Evolutionary conservation across 2,888 invertebrate genomes (phyloP).

Genomic region (Oscheius sp.): DNA sequence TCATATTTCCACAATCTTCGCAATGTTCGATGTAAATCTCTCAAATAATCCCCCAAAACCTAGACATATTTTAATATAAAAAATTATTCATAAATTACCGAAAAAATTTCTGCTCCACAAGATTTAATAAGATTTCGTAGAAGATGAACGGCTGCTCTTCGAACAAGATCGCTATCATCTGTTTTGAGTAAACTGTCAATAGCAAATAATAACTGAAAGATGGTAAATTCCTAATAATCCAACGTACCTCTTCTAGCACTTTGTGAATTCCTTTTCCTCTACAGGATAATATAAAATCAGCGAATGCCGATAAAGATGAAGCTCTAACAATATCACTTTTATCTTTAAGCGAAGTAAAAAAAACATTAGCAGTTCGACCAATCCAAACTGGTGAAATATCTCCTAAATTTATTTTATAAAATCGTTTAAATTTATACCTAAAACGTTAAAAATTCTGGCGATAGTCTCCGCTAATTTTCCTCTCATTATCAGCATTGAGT

Average conservation of each 20-base stretch:
- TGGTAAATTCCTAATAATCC: background rate
- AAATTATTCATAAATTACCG: constrained; percentile 31
- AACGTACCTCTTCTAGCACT: constrained; percentile 50
- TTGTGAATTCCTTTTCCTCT: constrained; percentile 54
- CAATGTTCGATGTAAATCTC: constrained; percentile 45
- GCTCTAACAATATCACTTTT: constrained; percentile 55
- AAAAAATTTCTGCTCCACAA: constrained; percentile 38
- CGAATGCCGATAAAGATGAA: constrained; percentile 55
- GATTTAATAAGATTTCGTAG: constrained; percentile 41
- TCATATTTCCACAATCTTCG: constrained; percentile 49
- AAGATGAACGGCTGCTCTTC: constrained; percentile 48
- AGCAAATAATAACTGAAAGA: constrained; percentile 22
- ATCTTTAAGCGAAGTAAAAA: constrained; percentile 37
- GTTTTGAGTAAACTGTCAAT: constrained; percentile 2
- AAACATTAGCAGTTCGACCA: constrained; percentile 39
- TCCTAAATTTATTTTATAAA: constrained; percentile 37
- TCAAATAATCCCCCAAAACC: constrained; percentile 49
- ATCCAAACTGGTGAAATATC: constrained; percentile 57
- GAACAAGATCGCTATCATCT: constrained; percentile 38
- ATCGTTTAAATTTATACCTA: constrained; percentile 29
- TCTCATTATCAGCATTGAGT: constrained; percentile 38
- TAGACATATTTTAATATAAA: constrained; percentile 25
- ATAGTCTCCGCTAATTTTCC: constrained; percentile 60
- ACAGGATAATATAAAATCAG: constrained; percentile 54
- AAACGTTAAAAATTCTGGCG: constrained; percentile 51